A percentile compares a stretch with the other conserved stretches of the same genome.
Conservation (phyloP, 2,797 vertebrate genomes). For the Trematomus bernacchii region DNA sequence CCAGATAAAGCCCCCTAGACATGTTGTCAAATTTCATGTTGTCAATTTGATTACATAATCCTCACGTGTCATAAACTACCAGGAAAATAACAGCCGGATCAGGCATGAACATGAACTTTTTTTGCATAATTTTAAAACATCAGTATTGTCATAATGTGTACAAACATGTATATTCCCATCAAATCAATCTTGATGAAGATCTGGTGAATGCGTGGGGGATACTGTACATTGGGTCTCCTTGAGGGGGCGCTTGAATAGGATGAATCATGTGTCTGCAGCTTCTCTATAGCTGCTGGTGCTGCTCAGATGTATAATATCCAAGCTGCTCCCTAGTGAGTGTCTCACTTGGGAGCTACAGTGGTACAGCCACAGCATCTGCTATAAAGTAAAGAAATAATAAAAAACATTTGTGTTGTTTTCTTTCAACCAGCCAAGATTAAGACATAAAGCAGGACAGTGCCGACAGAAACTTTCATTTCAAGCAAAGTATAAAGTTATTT, state of each 20-base stretch:
- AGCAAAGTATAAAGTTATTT: not conserved
- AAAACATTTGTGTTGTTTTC: slow-evolving; percentile 15
- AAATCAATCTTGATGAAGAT: slow-evolving; percentile 37
- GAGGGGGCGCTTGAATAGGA: slow-evolving; percentile 33
- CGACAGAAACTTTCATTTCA: slow-evolving; percentile 3
- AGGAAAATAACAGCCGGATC: slow-evolving; percentile 44
- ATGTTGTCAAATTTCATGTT: slow-evolving; percentile 82
- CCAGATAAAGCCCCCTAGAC: slow-evolving; percentile 76
- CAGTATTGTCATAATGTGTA: not conserved
- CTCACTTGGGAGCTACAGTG: not conserved
- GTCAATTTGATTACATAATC: slow-evolving; percentile 81
- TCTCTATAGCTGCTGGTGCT: slow-evolving; percentile 67
- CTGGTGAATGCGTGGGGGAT: slow-evolving; percentile 40
- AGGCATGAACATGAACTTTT: slow-evolving; percentile 16
- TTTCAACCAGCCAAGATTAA: slow-evolving; percentile 8
- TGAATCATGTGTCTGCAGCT: slow-evolving; percentile 67
- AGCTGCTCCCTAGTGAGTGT: slow-evolving; percentile 65
- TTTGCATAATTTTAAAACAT: slow-evolving; percentile 6
- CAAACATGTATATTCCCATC: slow-evolving; percentile 20
- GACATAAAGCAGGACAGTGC: slow-evolving; percentile 25
- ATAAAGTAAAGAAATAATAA: not conserved
- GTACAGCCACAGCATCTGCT: slow-evolving; percentile 36
- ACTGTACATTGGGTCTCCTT: slow-evolving; percentile 62
- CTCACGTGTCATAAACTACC: slow-evolving; percentile 65
- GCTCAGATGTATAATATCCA: slow-evolving; percentile 65